A percentile compares a stretch with the other conserved stretches of the same genome.
Conservation (phyloP, 2,113 vertebrate species). For the Pachycephala philippinensis region DNA sequence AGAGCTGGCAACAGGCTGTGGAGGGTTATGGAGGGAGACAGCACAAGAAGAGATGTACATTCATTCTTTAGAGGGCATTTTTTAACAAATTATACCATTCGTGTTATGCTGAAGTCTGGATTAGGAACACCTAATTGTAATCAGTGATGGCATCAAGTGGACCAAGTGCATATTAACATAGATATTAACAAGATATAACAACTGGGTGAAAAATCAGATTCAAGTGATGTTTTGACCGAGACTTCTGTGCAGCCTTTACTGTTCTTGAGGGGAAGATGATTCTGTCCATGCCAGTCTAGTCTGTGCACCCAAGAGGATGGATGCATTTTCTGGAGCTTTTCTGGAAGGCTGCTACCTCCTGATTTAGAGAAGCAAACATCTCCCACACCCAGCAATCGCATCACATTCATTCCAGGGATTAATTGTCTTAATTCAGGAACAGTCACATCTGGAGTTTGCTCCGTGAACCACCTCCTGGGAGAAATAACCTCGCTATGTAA, state of each 20-base stretch:
- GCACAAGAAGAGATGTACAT: neutral
- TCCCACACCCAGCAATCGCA: neutral
- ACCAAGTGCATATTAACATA: neutral
- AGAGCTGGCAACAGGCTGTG: neutral
- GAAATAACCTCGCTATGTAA: neutral
- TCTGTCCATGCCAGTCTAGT: neutral
- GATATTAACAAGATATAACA: neutral
- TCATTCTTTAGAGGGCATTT: neutral
- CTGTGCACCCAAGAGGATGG: fast-evolving
- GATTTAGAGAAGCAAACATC: neutral
- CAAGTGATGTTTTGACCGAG: neutral
- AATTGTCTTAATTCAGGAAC: neutral
- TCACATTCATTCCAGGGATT: neutral
- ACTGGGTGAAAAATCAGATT: neutral
- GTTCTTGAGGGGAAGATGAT: neutral
- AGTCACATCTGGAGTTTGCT: neutral
- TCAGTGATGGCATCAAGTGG: neutral
- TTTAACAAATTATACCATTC: neutral
- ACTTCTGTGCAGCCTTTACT: neutral
- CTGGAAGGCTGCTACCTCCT: neutral
- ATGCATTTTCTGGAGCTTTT: neutral
- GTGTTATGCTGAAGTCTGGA: neutral
- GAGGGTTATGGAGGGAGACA: neutral
- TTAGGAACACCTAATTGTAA: neutral
- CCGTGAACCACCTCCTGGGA: neutral